phyloP scores from a whole-genome alignment of 2,888 invertebrate species.

The Napeogenes inachia region DNA sequence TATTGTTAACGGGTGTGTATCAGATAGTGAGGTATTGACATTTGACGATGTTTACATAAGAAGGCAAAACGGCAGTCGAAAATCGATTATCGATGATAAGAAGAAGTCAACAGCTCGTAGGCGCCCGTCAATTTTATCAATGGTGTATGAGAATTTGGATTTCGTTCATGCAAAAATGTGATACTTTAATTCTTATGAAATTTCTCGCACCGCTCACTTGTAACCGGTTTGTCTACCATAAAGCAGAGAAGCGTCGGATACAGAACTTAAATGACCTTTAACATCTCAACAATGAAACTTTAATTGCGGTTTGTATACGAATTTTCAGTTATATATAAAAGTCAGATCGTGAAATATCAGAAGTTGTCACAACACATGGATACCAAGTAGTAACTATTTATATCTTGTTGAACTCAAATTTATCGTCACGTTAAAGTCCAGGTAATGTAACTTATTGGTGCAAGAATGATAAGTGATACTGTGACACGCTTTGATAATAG shows the following conservation, averaged over 20 bases:
- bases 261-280: slow-evolving; percentile 27
- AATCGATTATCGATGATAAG: slow-evolving; percentile 70
- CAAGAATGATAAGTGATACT: slow-evolving; percentile 17
- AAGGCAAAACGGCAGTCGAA: slow-evolving; percentile 75
- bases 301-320: slow-evolving; percentile 9
- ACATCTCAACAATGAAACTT: slow-evolving; percentile 9
- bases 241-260: slow-evolving; percentile 26
- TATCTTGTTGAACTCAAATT: background rate
- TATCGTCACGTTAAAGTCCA: slow-evolving; percentile 4
- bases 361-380: background rate
- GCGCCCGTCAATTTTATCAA: slow-evolving; percentile 65
- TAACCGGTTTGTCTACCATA: slow-evolving; percentile 34
- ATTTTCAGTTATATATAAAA: slow-evolving; percentile 7
- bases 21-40: slow-evolving; percentile 71
- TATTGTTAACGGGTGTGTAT: slow-evolving; percentile 62
- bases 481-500: slow-evolving; percentile 27
- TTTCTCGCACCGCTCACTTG: slow-evolving; percentile 28
- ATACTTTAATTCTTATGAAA: slow-evolving; percentile 30
- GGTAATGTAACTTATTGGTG: slow-evolving; percentile 16
- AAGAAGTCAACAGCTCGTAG: slow-evolving; percentile 61
- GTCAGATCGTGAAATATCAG: slow-evolving; percentile 8
- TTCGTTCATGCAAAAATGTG: slow-evolving; percentile 60
- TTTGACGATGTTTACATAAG: slow-evolving; percentile 67
- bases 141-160: slow-evolving; percentile 45
- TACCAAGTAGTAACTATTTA: background rate